Evolutionary conservation across 1,140 invertebrate species (phyloP).

Genomic region (Bombus sylvicola): DNA sequence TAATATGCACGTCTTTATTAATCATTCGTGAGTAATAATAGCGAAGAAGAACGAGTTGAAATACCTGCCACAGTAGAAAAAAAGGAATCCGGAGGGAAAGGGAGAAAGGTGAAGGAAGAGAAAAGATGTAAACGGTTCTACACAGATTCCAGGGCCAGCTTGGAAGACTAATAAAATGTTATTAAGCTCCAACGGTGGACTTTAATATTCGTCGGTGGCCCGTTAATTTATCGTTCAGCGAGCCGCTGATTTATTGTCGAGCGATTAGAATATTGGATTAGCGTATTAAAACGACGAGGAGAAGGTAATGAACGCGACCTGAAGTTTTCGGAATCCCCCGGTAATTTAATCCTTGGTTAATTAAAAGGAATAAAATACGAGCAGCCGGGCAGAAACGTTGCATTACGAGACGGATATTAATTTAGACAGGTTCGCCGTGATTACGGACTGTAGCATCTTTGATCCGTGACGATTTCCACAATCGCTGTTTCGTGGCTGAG

Average conservation of each 20-base stretch:
- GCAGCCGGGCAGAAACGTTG: background rate
- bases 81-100: background rate
- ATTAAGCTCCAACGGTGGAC: slow-evolving; percentile 9
- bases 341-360: slow-evolving; percentile 29
- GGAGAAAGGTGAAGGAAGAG: too few species aligned
- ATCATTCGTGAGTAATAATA: slow-evolving; percentile 40
- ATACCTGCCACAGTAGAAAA: background rate
- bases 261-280: slow-evolving; percentile 45
- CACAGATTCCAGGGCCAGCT: background rate
- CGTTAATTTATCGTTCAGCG: slow-evolving; percentile 34
- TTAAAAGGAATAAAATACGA: slow-evolving; percentile 44
- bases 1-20: slow-evolving; percentile 52
- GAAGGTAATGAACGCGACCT: background rate
- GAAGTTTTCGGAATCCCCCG: background rate
- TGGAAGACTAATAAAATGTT: slow-evolving; percentile 44
- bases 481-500: too few species aligned
- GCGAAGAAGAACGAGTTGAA: background rate
- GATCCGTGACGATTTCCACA: background rate
- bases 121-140: background rate
- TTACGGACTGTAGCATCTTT: background rate
- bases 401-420: slow-evolving; percentile 16
- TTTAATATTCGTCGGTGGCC: slow-evolving; percentile 34
- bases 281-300: slow-evolving; percentile 18
- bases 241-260: slow-evolving; percentile 23
- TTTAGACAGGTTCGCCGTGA: slow-evolving; percentile 2